Evolutionary conservation across 2,113 vertebrate species (phyloP).

Genomic region (Oryzias curvinotus): DNA sequence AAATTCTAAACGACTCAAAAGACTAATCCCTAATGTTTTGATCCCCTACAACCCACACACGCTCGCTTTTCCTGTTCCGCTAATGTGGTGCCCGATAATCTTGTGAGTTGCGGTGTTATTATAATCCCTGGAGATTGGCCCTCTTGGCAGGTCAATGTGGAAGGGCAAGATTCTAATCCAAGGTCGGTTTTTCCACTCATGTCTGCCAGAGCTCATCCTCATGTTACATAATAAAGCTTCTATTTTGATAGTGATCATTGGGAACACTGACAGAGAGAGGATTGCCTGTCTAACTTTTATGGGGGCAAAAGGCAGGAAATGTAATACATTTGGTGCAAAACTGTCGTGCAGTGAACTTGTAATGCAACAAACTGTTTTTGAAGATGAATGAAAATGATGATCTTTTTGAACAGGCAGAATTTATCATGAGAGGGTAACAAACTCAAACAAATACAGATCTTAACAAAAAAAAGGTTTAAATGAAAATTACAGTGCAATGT

Average conservation of each 20-base stretch:
- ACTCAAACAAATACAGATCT: no score
- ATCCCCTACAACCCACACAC: slow-evolving; percentile 14
- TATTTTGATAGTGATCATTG: slow-evolving; percentile 22
- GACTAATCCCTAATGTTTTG: slow-evolving; percentile 5
- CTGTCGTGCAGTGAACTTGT: no score
- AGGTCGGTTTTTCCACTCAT: slow-evolving; percentile 45
- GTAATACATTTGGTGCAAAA: no score
- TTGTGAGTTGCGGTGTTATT: slow-evolving; percentile 35
- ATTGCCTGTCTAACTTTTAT: background rate
- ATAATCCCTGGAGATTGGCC: slow-evolving; percentile 56
- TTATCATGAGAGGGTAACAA: no score
- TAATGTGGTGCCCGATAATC: slow-evolving; percentile 40
- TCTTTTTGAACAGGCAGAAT: no score
- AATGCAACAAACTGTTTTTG: no score
- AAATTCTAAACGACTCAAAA: background rate
- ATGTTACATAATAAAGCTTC: slow-evolving; percentile 37
- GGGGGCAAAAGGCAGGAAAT: no score
- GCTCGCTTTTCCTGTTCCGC: slow-evolving; percentile 12
- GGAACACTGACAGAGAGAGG: background rate
- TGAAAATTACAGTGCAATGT: no score
- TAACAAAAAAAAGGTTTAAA: no score
- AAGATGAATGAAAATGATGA: no score
- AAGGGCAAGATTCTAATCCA: slow-evolving; percentile 53
- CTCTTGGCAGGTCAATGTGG: slow-evolving; percentile 21
- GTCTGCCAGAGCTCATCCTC: slow-evolving; percentile 3